A percentile compares a stretch with the other conserved stretches of the same genome.
These are phyloP conservation scores for Sturnus vulgaris DNA, from an alignment of 2,113 vertebrate genomes.

Conservation along the genomic window DNA sequence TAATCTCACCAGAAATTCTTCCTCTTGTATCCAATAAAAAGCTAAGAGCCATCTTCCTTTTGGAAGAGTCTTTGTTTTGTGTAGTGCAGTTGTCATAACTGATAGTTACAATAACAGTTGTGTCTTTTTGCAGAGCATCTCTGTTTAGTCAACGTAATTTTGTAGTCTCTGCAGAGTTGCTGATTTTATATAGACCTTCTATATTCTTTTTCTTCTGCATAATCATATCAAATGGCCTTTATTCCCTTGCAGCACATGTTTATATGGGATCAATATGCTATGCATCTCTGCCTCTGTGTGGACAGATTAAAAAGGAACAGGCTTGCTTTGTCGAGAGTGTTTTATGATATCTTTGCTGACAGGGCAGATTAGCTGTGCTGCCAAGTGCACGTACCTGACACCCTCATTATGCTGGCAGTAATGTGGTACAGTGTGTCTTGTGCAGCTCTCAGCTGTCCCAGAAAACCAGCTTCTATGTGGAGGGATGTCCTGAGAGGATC, in stretches of 20 bases:
- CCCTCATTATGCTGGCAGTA: rapidly evolving
- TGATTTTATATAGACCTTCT: not conserved
- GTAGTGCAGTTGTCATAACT: not conserved
- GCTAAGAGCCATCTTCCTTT: not conserved
- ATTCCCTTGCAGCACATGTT: not conserved
- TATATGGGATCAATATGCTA: not conserved
- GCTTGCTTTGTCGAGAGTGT: not conserved
- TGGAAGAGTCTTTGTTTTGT: not conserved
- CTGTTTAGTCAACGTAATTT: not conserved
- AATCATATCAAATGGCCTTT: not conserved
- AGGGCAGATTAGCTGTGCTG: not conserved
- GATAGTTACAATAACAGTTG: not conserved
- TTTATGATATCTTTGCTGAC: not conserved
- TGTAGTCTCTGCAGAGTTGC: not conserved
- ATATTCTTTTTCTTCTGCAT: not conserved
- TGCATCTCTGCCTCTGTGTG: not conserved
- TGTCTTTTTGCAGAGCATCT: not conserved
- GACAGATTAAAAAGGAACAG: not conserved
- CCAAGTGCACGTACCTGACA: not conserved
- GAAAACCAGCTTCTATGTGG: not conserved
- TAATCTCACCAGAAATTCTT: not conserved
- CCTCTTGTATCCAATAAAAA: not conserved
- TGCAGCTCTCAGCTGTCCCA: not conserved
- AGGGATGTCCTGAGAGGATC: not conserved
- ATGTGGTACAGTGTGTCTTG: not conserved